Percentiles rank a stretch among this genome's conserved stretches.
Conservation (phyloP, 2,797 vertebrate genomes). For the Falco cherrug region DNA sequence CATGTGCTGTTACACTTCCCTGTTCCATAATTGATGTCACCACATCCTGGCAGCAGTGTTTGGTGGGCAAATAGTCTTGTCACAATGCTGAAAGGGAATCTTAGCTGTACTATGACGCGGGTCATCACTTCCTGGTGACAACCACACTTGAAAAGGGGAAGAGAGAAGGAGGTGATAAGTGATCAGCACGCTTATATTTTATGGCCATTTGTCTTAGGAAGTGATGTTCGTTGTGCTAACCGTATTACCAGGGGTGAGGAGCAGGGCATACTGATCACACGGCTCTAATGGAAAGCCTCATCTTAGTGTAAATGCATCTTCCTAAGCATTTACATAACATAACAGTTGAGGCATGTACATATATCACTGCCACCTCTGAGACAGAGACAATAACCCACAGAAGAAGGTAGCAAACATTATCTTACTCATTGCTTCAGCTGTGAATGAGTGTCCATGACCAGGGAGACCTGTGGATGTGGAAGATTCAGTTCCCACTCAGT, state of each 20-base stretch:
- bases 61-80: background rate
- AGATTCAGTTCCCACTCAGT: background rate
- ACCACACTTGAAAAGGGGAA: background rate
- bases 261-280: background rate
- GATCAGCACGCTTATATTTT: background rate
- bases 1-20: background rate
- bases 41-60: background rate
- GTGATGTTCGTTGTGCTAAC: background rate
- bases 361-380: background rate
- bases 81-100: background rate
- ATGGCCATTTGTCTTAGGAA: background rate
- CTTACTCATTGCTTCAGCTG: background rate
- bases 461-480: background rate
- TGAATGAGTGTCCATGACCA: background rate
- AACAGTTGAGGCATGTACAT: background rate
- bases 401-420: background rate
- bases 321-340: background rate
- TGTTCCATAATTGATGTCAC: background rate
- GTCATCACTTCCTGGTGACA: background rate
- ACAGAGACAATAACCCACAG: background rate
- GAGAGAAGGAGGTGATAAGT: background rate
- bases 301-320: background rate
- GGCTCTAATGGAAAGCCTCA: background rate
- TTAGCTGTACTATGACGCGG: fast-evolving
- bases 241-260: background rate